phyloP scores from a whole-genome alignment of 1,140 invertebrate species.

The Pseudobourletiella spinata region DNA sequence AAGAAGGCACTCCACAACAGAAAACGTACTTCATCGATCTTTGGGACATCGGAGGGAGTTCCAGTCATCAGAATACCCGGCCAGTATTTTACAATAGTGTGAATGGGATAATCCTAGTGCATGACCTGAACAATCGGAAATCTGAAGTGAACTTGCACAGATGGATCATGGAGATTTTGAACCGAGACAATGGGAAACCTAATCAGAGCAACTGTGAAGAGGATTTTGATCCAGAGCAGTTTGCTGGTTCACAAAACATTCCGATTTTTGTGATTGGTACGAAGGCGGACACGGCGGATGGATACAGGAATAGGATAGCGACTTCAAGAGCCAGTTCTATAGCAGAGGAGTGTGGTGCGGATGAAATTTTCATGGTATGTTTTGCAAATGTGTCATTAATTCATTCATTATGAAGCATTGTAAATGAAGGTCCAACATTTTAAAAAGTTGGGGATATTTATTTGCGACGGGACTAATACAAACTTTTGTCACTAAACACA shows the following conservation, averaged over 20 bases:
- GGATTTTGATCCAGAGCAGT: slow-evolving; percentile 83
- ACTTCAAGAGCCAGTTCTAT: slow-evolving; percentile 58
- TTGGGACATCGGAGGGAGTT: slow-evolving; percentile 92
- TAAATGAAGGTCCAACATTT: no score
- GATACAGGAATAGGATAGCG: slow-evolving; percentile 55
- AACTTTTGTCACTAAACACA: no score
- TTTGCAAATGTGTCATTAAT: no score
- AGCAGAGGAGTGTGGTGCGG: slow-evolving; percentile 83
- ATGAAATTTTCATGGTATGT: slow-evolving; percentile 75
- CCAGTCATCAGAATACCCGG: slow-evolving; percentile 80
- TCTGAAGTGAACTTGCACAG: slow-evolving; percentile 86
- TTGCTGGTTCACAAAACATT: slow-evolving; percentile 71
- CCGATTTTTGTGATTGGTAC: slow-evolving; percentile 90
- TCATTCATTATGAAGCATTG: no score
- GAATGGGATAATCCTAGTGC: slow-evolving; percentile 89
- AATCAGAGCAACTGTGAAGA: slow-evolving; percentile 39
- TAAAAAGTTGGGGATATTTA: no score
- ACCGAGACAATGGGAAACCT: slow-evolving; percentile 47
- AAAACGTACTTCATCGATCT: slow-evolving; percentile 88
- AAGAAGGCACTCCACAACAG: slow-evolving; percentile 84
- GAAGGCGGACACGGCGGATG: slow-evolving; percentile 71
- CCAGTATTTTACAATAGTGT: slow-evolving; percentile 86
- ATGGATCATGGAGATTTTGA: slow-evolving; percentile 85
- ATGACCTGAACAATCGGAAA: slow-evolving; percentile 93
- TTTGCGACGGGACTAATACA: no score